phyloP scores from a whole-genome alignment of 2,113 vertebrate species.

The Xenus cinereus region DNA sequence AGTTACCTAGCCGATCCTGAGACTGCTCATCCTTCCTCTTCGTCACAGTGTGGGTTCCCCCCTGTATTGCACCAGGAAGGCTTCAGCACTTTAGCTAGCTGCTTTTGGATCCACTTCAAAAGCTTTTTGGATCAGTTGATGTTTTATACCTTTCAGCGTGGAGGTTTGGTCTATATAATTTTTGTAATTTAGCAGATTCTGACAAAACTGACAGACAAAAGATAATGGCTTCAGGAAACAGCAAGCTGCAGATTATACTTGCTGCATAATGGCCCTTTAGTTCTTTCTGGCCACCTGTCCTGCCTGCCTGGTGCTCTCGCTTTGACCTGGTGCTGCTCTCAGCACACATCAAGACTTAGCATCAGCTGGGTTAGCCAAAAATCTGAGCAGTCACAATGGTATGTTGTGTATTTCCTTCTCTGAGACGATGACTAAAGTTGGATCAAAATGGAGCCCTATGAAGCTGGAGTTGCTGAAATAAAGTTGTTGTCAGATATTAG shows the following conservation, averaged over 20 bases:
- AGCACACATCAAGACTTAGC: neutral
- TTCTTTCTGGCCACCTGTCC: neutral
- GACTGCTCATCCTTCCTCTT: neutral
- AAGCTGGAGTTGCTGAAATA: neutral
- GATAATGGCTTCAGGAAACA: neutral
- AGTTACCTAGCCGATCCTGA: rapidly evolving
- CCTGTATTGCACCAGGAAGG: neutral
- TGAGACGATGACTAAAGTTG: neutral
- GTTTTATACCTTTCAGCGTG: neutral
- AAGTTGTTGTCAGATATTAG: neutral
- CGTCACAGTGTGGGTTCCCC: rapidly evolving
- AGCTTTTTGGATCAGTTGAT: neutral
- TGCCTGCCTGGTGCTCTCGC: neutral
- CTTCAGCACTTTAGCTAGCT: neutral
- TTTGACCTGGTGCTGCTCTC: neutral
- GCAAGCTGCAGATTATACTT: neutral
- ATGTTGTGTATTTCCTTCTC: neutral
- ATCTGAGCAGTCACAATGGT: neutral
- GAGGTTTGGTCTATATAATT: neutral
- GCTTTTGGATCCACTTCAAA: neutral
- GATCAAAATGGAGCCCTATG: neutral
- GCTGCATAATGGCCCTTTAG: neutral
- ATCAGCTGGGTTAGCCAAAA: neutral
- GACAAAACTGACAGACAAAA: neutral
- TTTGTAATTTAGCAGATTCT: neutral